Conservation (phyloP, 2,797 vertebrate species). For the Phalloptychus januarius region DNA sequence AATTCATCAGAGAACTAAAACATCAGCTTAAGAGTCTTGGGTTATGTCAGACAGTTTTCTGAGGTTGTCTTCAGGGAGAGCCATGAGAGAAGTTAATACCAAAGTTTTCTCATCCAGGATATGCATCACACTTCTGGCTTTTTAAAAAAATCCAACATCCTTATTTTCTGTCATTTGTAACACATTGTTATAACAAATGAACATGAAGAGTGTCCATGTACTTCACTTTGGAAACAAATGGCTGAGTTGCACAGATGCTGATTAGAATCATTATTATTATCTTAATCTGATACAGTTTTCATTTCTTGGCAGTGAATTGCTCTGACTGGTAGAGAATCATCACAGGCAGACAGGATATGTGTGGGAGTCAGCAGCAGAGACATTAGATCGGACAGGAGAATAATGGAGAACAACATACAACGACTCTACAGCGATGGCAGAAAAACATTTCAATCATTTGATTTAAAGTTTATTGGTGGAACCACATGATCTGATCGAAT, state of each 20-base stretch:
- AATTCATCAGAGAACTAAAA: slow-evolving; percentile 34
- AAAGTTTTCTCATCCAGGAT: neutral
- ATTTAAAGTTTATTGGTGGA: neutral
- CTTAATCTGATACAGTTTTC: neutral
- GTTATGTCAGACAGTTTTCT: slow-evolving; percentile 46
- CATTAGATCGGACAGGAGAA: neutral
- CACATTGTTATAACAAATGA: neutral
- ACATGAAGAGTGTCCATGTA: neutral
- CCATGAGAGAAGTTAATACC: slow-evolving; percentile 34
- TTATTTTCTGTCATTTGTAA: neutral
- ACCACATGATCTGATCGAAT: neutral
- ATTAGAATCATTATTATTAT: neutral
- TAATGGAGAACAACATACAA: neutral
- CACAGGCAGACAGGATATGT: slow-evolving; percentile 34
- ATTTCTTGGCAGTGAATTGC: slow-evolving; percentile 26
- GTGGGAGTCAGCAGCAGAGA: slow-evolving; percentile 14
- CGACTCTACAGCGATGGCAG: neutral
- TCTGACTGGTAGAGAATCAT: slow-evolving; percentile 30
- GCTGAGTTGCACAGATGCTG: neutral
- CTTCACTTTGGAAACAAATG: slow-evolving; percentile 1
- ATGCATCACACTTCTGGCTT: neutral
- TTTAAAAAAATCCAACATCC: neutral
- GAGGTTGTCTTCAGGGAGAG: slow-evolving; percentile 18
- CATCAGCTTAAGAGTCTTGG: slow-evolving; percentile 55
- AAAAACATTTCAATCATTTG: neutral